Percentiles rank a stretch among this genome's conserved stretches.
These are phyloP conservation scores for Camelus dromedarius DNA, from an alignment of 2,113 vertebrate species.

Conservation along the genomic window DNA sequence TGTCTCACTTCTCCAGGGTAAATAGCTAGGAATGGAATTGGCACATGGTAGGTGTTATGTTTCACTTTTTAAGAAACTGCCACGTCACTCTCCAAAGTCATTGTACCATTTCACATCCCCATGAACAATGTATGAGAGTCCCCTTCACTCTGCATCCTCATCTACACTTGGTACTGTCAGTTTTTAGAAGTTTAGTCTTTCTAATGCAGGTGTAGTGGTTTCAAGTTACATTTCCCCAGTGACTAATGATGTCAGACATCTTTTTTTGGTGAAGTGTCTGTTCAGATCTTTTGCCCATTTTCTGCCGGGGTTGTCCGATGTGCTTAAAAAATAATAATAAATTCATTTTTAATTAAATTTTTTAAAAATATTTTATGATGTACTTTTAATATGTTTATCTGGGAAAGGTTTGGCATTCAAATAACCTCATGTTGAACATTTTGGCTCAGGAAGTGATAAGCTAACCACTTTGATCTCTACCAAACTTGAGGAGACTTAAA, in stretches of 20 bases:
- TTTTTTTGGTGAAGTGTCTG: not conserved
- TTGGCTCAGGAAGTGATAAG: not conserved
- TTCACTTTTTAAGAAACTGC: constrained; percentile 26
- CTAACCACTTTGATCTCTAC: not conserved
- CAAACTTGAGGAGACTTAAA: not conserved
- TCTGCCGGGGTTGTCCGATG: not conserved
- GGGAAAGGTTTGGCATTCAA: not conserved
- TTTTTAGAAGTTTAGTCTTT: not conserved
- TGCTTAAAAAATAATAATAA: not conserved
- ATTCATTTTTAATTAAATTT: too few relatives aligned
- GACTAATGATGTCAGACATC: not conserved
- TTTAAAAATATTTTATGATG: too few relatives aligned
- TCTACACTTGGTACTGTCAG: not conserved
- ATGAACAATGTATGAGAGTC: not conserved
- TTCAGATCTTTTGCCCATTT: not conserved
- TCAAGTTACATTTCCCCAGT: not conserved
- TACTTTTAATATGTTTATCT: not conserved
- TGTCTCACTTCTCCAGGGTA: not conserved
- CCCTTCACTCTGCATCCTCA: not conserved
- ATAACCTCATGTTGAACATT: not conserved
- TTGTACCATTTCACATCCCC: not conserved
- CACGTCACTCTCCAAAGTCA: not conserved
- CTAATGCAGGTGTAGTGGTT: not conserved
- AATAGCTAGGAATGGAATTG: not conserved
- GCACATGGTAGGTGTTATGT: not conserved